phyloP scores from a whole-genome alignment of 2,888 invertebrate genomes.

The Amiota communis region DNA sequence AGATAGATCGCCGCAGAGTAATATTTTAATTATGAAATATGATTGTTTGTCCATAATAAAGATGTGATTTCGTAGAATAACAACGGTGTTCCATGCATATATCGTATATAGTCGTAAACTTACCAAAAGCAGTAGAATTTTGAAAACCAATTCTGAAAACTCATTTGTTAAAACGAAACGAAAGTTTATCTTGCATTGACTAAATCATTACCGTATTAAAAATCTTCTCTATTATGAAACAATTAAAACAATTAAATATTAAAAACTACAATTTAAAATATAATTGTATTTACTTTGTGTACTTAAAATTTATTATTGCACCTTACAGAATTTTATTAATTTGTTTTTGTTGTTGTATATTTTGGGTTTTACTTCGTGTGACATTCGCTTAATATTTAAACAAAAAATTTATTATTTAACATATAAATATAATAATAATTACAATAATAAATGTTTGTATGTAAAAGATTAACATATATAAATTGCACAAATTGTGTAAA shows the following conservation, averaged over 20 bases:
- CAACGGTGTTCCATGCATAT: too few relatives aligned
- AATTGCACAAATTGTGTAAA: slow-evolving; percentile 11
- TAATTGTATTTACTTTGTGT: not conserved
- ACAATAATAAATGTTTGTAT: not conserved
- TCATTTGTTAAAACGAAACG: too few relatives aligned
- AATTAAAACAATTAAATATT: not conserved
- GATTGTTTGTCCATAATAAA: too few relatives aligned
- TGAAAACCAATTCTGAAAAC: too few relatives aligned
- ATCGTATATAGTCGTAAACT: too few relatives aligned
- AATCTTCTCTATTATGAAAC: not conserved
- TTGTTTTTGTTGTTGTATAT: not conserved
- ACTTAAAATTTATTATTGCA: slow-evolving; percentile 26
- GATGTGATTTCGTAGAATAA: too few relatives aligned
- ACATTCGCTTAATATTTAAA: not conserved
- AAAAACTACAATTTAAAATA: not conserved
- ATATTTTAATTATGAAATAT: too few relatives aligned
- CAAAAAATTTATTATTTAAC: not conserved
- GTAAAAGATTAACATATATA: not conserved
- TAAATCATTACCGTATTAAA: too few relatives aligned
- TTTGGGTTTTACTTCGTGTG: not conserved
- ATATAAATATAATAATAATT: slow-evolving; percentile 13
- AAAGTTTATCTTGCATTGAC: too few relatives aligned
- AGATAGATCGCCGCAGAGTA: too few relatives aligned
- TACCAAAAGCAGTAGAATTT: too few relatives aligned
- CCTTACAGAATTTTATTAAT: not conserved